phyloP scores from a whole-genome alignment of 2,888 invertebrate species.

The Tolmerus cingulatus region DNA sequence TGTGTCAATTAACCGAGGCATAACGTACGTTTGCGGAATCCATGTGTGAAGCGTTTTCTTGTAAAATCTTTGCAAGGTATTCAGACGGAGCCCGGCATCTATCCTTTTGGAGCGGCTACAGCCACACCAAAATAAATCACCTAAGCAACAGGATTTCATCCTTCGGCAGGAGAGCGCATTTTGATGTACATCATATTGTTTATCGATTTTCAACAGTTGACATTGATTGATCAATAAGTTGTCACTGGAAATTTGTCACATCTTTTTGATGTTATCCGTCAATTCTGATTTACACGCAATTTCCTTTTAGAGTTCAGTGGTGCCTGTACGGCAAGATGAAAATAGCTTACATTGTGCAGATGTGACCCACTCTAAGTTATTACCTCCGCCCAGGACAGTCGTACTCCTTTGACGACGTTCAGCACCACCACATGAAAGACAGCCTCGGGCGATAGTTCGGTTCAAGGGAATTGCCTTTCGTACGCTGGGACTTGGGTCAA shows the following conservation, averaged over 20 bases:
- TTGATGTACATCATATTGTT: constrained; percentile 59
- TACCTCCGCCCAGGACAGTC: not conserved
- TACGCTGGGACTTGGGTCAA: not conserved
- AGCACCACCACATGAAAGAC: not conserved
- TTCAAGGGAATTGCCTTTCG: not conserved
- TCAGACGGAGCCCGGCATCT: not conserved
- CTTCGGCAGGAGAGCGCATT: not conserved
- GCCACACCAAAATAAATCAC: constrained; percentile 41
- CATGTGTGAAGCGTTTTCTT: constrained; percentile 1
- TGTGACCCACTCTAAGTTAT: constrained; percentile 34
- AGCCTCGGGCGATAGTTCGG: not conserved
- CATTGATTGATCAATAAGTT: constrained; percentile 62
- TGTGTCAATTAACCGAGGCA: constrained; percentile 44
- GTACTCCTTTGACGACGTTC: not conserved
- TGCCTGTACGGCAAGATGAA: constrained; percentile 2
- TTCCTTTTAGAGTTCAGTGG: constrained; percentile 30
- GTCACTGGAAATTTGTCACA: constrained; percentile 54
- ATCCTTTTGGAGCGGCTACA: constrained; percentile 8
- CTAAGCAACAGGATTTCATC: constrained; percentile 46
- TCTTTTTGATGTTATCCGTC: constrained; percentile 56
- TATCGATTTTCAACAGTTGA: constrained; percentile 60
- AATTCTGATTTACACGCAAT: constrained; percentile 54
- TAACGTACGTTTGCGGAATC: not conserved
- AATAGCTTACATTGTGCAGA: constrained; percentile 35
- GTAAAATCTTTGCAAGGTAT: not conserved